A percentile compares a stretch with the other conserved stretches of the same genome.
Evolutionary conservation across 2,113 vertebrate genomes (phyloP).

Genomic region (Cyprinodon brontotheroides): DNA sequence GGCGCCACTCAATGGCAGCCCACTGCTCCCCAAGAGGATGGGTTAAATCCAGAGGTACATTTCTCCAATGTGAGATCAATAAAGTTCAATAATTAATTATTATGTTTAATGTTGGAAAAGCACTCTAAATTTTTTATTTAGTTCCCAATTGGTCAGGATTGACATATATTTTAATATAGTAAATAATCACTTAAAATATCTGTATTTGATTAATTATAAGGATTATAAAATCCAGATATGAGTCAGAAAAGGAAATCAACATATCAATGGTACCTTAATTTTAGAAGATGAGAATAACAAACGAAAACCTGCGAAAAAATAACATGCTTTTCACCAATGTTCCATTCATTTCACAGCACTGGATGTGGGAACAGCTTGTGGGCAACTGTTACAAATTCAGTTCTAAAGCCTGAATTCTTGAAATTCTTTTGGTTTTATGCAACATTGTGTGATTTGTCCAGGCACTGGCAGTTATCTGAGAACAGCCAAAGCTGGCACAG

Average conservation of each 20-base stretch:
- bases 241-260: neutral
- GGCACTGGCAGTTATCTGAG: neutral
- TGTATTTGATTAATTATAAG: neutral
- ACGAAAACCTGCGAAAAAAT: constrained; percentile 1
- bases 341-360: constrained; percentile 16
- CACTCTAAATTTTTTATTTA: too few relatives aligned
- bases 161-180: too few relatives aligned
- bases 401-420: neutral
- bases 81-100: too few relatives aligned
- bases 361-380: neutral
- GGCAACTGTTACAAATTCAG: neutral
- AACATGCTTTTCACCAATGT: constrained; percentile 10
- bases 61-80: too few relatives aligned
- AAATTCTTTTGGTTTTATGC: neutral
- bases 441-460: neutral
- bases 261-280: neutral
- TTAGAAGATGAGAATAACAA: neutral
- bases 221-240: too few relatives aligned
- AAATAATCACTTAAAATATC: neutral
- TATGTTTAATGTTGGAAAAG: too few relatives aligned
- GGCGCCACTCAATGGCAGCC: too few relatives aligned
- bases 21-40: too few relatives aligned
- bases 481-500: neutral
- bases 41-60: too few relatives aligned
- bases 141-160: too few relatives aligned